Conservation (phyloP, 2,113 vertebrate genomes). For the Dipodomys ordii region DNA sequence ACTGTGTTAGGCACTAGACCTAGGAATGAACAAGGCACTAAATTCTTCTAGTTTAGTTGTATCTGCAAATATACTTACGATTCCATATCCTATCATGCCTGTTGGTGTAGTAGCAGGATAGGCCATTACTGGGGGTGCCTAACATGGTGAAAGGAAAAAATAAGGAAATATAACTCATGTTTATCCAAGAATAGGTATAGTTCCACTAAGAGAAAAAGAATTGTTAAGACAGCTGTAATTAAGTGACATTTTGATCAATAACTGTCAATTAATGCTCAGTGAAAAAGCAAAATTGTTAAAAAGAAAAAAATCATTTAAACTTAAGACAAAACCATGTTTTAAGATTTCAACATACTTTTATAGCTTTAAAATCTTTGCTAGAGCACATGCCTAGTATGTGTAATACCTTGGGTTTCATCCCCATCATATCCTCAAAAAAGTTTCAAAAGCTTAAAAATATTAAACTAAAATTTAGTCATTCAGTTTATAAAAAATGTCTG, state of each 20-base stretch:
- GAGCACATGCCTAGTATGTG: not conserved
- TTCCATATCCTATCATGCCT: constrained; percentile 95
- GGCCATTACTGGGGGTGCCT: constrained; percentile 97
- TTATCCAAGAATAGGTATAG: constrained; percentile 43
- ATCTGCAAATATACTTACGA: constrained; percentile 90
- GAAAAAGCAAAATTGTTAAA: constrained; percentile 64
- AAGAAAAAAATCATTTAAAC: constrained; percentile 54
- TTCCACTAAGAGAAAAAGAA: constrained; percentile 63
- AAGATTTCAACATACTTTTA: constrained; percentile 49
- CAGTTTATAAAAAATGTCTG: constrained; percentile 48
- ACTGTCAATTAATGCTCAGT: constrained; percentile 59
- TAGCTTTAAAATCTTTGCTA: constrained; percentile 30
- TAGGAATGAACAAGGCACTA: not conserved
- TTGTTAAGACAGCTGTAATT: constrained; percentile 76
- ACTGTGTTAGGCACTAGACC: not conserved
- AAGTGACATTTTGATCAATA: constrained; percentile 52
- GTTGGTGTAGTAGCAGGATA: constrained; percentile 97
- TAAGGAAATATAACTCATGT: constrained; percentile 42
- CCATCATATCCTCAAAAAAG: not conserved
- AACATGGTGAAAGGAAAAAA: constrained; percentile 75
- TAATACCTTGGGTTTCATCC: not conserved
- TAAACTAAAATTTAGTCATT: constrained; percentile 29
- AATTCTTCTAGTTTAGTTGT: not conserved
- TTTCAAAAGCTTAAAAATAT: not conserved
- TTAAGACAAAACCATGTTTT: constrained; percentile 55